Evolutionary conservation across 2,113 vertebrate species (phyloP).

Genomic region (Sceloporus undulatus): DNA sequence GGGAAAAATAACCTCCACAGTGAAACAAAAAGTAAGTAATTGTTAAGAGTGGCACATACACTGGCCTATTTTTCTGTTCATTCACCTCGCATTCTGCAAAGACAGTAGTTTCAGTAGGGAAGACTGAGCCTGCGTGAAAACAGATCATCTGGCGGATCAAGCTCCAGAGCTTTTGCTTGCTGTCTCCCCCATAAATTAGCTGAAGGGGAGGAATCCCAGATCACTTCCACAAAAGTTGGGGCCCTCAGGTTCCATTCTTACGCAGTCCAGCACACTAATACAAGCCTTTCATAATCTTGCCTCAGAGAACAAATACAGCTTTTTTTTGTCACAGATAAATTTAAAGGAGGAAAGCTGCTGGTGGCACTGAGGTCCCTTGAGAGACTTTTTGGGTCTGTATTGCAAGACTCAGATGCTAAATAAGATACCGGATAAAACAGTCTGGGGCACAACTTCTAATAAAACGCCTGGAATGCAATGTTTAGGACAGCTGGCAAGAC

Average conservation of each 20-base stretch:
- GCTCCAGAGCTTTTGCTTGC: no score
- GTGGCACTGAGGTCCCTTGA: neutral
- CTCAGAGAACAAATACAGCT: rapidly evolving
- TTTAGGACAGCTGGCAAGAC: constrained; percentile 22
- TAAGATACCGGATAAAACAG: neutral
- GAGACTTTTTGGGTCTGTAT: neutral
- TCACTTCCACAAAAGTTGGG: neutral
- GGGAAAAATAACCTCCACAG: neutral
- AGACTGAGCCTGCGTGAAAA: neutral
- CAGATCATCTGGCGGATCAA: neutral
- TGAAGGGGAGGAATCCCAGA: neutral
- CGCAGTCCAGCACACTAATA: no score
- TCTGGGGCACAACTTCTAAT: neutral
- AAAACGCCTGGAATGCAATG: neutral
- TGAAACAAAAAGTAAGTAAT: neutral
- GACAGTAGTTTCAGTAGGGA: neutral
- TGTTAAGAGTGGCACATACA: neutral
- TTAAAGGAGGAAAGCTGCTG: neutral
- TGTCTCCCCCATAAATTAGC: neutral
- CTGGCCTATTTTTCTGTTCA: neutral
- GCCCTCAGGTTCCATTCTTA: neutral
- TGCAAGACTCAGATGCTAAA: neutral
- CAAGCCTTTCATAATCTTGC: neutral
- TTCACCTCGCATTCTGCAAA: neutral
- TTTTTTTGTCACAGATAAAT: neutral